Percentiles rank a stretch among this genome's conserved stretches.
Conservation (phyloP, 2,888 invertebrate genomes). For the Unio pictorum region DNA sequence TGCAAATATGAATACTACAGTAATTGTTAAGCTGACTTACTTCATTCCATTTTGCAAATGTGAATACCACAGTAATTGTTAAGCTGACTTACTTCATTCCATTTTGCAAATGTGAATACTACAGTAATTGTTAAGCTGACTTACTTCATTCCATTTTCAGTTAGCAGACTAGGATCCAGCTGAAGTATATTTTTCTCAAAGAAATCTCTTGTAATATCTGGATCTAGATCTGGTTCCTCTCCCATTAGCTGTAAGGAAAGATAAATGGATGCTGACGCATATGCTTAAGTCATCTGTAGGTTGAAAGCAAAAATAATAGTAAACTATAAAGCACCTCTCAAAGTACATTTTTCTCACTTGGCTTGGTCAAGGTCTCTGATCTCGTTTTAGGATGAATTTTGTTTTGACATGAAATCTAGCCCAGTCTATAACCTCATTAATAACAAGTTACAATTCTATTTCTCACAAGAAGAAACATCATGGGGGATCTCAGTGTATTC, state of each 20-base stretch:
- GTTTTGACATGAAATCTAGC: no score
- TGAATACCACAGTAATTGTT: no score
- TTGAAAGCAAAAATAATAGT: no score
- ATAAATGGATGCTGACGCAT: background rate
- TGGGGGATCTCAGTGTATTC: no score
- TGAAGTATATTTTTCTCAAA: constrained; percentile 95
- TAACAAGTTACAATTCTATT: no score
- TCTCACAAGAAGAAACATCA: no score
- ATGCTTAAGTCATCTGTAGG: background rate
- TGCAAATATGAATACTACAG: background rate
- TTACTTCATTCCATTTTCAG: constrained; percentile 95
- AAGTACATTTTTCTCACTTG: background rate
- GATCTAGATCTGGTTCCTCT: constrained; percentile 96
- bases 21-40: constrained; percentile 74
- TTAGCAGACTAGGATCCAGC: constrained; percentile 90
- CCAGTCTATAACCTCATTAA: no score
- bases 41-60: constrained; percentile 88
- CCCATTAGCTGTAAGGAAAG: constrained; percentile 67
- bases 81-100: no score
- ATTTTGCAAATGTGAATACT: background rate
- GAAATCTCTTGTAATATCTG: constrained; percentile 94
- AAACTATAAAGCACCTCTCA: no score
- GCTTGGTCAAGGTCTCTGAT: no score
- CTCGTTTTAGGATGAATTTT: no score
- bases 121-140: constrained; percentile 33